A percentile compares a stretch with the other conserved stretches of the same genome.
These are phyloP conservation scores for Paramacrobiotus metropolitanus DNA, from an alignment of 1,140 invertebrate species.

Conservation along the genomic window DNA sequence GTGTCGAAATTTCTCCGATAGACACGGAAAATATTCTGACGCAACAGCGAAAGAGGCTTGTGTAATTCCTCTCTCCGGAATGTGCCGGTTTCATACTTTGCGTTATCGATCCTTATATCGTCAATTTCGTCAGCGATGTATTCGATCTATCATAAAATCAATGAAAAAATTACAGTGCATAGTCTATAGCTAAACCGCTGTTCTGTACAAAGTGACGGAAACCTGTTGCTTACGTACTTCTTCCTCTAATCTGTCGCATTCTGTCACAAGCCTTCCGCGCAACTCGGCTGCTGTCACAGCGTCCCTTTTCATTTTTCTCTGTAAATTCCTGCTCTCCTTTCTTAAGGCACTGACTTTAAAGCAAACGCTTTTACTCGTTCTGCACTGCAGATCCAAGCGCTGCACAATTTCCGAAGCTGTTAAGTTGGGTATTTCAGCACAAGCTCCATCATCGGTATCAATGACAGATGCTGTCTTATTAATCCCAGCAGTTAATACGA, in stretches of 20 bases:
- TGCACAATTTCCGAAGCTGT: background rate
- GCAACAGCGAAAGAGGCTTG: background rate
- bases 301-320: background rate
- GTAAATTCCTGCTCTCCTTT: background rate
- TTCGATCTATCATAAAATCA: no score
- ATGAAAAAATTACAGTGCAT: no score
- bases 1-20: background rate
- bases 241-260: background rate
- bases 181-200: background rate
- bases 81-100: background rate
- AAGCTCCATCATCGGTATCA: no score
- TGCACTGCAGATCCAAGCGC: background rate
- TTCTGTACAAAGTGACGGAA: background rate
- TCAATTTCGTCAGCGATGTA: background rate
- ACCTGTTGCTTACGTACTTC: background rate
- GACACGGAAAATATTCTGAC: background rate
- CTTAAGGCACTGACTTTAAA: background rate
- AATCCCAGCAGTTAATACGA: background rate
- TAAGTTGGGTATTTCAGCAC: background rate
- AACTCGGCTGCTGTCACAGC: background rate
- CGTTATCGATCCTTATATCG: background rate
- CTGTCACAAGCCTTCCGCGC: background rate
- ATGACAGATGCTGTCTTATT: background rate
- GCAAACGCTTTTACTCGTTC: background rate
- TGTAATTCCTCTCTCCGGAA: background rate